A percentile compares a stretch with the other conserved stretches of the same genome.
These are phyloP conservation scores for Eretmochelys imbricata DNA, from an alignment of 2,113 vertebrate species.

Conservation along the genomic window DNA sequence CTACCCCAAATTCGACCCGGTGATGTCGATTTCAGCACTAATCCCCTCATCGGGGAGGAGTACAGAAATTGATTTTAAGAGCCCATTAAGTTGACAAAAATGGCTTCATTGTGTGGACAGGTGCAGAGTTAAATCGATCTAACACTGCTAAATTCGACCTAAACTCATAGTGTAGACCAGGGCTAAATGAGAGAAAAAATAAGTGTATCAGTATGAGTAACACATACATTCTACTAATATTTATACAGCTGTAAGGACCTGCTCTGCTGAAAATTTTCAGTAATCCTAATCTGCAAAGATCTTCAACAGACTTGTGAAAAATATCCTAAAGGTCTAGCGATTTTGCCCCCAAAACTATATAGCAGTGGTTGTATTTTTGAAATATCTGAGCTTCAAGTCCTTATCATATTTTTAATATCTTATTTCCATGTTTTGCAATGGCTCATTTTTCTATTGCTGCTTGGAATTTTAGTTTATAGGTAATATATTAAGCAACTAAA, in stretches of 20 bases:
- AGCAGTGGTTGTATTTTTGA: background rate
- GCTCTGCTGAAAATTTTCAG: constrained; percentile 52
- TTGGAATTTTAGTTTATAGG: background rate
- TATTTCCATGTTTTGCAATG: constrained; percentile 47
- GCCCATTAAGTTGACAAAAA: too few species aligned
- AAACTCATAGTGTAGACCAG: too few species aligned
- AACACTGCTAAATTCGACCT: too few species aligned
- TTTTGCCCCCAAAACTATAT: background rate
- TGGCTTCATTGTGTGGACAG: too few species aligned
- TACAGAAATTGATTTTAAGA: too few species aligned
- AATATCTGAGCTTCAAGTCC: constrained; percentile 35
- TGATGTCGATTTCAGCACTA: too few species aligned
- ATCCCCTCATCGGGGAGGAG: too few species aligned
- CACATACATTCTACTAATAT: constrained; percentile 54
- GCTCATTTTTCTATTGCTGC: constrained; percentile 27
- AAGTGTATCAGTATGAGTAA: background rate
- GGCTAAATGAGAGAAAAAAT: background rate
- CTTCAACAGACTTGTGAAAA: constrained; percentile 46
- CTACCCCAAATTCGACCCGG: too few species aligned
- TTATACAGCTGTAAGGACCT: constrained; percentile 63
- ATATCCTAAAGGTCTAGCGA: background rate
- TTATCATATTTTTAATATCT: constrained; percentile 42
- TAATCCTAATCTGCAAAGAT: constrained; percentile 44
- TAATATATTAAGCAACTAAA: constrained; percentile 30
- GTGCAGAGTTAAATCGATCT: too few species aligned